Percentiles rank a stretch among this genome's conserved stretches.
These are phyloP conservation scores for Mycetomoellerius zeteki DNA, from an alignment of 1,140 invertebrate species.

Conservation along the genomic window DNA sequence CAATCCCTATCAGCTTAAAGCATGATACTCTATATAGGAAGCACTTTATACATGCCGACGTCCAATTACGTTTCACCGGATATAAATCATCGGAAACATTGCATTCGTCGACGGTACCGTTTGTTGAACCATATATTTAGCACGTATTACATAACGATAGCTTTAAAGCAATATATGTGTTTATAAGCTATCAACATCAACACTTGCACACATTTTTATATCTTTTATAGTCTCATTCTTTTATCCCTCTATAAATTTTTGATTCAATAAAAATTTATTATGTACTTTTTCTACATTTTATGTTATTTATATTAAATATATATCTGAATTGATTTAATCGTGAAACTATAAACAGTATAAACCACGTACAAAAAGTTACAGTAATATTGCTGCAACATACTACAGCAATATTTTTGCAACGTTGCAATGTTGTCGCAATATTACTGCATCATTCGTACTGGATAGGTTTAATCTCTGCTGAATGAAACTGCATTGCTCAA, in stretches of 20 bases:
- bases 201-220: background rate
- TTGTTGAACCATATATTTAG: constrained; percentile 58
- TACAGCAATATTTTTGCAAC: no score
- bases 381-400: no score
- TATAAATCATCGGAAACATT: constrained; percentile 76
- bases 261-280: background rate
- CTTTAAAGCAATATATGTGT: constrained; percentile 18
- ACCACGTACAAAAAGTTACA: no score
- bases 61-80: constrained; percentile 75
- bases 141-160: constrained; percentile 25
- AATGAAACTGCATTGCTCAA: background rate
- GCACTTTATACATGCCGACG: constrained; percentile 47
- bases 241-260: background rate
- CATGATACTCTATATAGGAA: constrained; percentile 62
- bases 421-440: no score
- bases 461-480: background rate
- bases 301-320: background rate
- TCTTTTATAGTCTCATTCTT: no score
- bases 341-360: background rate
- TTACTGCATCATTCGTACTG: no score
- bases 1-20: constrained; percentile 66
- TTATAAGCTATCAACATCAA: constrained; percentile 31
- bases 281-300: background rate
- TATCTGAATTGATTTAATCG: background rate
- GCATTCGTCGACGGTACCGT: constrained; percentile 55